Evolutionary conservation across 1,140 invertebrate genomes (phyloP).

Genomic region (Periplaneta americana): DNA sequence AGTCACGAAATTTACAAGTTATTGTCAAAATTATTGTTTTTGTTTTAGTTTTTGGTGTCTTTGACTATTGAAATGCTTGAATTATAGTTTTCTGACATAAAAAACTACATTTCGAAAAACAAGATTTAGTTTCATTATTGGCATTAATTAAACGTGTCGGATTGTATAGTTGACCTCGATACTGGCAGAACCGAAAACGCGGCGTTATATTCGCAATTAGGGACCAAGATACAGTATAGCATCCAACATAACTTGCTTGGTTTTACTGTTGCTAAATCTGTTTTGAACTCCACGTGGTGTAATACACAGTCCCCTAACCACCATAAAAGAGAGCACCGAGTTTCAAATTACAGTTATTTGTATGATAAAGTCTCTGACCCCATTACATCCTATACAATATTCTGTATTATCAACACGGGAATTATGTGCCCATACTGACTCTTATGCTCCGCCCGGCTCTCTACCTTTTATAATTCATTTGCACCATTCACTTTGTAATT

Average conservation of each 20-base stretch:
- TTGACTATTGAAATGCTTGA: too few relatives aligned
- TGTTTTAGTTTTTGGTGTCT: too few relatives aligned
- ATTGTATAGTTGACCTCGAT: too few relatives aligned
- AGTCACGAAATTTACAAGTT: too few relatives aligned
- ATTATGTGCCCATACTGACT: neutral
- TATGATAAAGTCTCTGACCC: neutral
- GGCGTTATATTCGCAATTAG: neutral
- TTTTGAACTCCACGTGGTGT: neutral
- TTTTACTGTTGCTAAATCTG: neutral
- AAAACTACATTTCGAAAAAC: too few relatives aligned
- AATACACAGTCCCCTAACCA: neutral
- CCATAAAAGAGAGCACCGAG: neutral
- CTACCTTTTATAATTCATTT: neutral
- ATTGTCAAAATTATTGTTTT: too few relatives aligned
- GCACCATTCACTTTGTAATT: neutral
- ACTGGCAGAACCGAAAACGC: neutral
- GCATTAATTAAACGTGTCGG: too few relatives aligned
- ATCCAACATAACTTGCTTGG: neutral
- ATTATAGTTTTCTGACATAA: too few relatives aligned
- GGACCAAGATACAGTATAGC: neutral
- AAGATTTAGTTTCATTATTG: too few relatives aligned
- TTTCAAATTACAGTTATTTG: neutral
- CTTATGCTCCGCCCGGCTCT: neutral
- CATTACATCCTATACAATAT: neutral
- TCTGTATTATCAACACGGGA: neutral